A percentile compares a stretch with the other conserved stretches of the same genome.
Evolutionary conservation across 1,140 invertebrate genomes (phyloP).

Genomic region (Drosophila baimaii): DNA sequence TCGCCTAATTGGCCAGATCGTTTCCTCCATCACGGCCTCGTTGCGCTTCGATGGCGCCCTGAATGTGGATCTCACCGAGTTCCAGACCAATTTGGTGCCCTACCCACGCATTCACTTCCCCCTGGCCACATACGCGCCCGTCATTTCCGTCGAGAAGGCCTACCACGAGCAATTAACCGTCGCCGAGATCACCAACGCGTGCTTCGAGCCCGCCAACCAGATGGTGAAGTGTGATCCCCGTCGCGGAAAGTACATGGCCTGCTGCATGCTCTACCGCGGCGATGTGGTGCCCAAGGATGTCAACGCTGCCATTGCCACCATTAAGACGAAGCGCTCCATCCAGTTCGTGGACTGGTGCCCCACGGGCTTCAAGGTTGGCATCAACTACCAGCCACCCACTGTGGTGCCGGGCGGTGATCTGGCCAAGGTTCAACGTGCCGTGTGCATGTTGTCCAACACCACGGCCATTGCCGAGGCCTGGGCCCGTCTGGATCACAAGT

Average conservation of each 20-base stretch:
- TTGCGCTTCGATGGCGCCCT: conserved; percentile 94
- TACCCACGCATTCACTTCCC: conserved; percentile 94
- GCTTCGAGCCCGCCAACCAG: conserved; percentile 95
- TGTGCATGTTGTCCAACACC: conserved; percentile 92
- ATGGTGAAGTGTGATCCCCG: conserved; percentile 96
- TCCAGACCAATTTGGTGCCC: conserved; percentile 94
- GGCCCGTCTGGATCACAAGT: conserved; percentile 92
- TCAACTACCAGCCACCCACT: conserved; percentile 92
- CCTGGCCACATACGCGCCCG: conserved; percentile 93
- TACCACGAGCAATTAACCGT: conserved; percentile 93
- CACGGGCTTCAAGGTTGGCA: conserved; percentile 93
- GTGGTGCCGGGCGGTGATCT: conserved; percentile 93
- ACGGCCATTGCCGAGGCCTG: conserved; percentile 92
- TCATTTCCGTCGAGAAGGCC: conserved; percentile 94
- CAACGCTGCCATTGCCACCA: conserved; percentile 92
- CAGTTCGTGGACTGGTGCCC: conserved; percentile 97
- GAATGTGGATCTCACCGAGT: conserved; percentile 95
- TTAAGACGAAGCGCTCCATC: conserved; percentile 93
- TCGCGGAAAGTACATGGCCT: conserved; percentile 96
- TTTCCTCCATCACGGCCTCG: conserved; percentile 94
- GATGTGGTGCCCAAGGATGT: conserved; percentile 92
- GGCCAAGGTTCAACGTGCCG: conserved; percentile 90
- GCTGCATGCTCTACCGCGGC: conserved; percentile 92
- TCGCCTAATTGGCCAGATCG: conserved; percentile 93
- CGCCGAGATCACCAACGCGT: conserved; percentile 95